Conservation (phyloP, 1,140 invertebrate species). For the Camponotus vicinus region DNA sequence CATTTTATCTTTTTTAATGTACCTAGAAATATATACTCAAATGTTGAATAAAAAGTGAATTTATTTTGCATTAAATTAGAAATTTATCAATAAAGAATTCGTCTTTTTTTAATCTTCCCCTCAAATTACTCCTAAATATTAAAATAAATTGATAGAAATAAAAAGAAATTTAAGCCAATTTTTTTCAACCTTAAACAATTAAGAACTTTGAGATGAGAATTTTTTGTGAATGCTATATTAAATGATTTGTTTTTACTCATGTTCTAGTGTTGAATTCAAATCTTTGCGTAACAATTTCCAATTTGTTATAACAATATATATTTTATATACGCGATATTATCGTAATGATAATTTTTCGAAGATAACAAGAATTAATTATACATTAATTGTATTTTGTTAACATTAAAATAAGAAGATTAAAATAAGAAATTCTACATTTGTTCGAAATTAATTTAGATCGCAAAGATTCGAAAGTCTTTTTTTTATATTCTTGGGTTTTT, state of each 20-base stretch:
- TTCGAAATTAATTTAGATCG: not conserved
- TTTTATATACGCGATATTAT: not conserved
- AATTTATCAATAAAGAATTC: not conserved
- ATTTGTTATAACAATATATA: not conserved
- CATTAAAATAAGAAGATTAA: not conserved
- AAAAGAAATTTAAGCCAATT: slow-evolving; percentile 6
- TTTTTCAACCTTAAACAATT: slow-evolving; percentile 23
- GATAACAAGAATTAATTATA: too few relatives aligned
- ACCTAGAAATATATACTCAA: too few relatives aligned
- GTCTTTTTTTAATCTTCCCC: not conserved
- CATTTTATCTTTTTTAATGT: too few relatives aligned
- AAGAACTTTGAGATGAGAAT: not conserved
- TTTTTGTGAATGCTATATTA: not conserved
- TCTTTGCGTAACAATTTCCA: not conserved
- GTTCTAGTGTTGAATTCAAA: not conserved
- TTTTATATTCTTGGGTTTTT: not conserved
- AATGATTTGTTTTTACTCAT: slow-evolving; percentile 1
- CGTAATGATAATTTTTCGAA: too few relatives aligned
- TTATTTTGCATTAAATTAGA: not conserved
- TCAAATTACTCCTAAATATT: not conserved
- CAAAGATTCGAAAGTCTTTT: not conserved
- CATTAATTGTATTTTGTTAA: too few relatives aligned
- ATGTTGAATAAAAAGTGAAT: not conserved
- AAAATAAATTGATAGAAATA: slow-evolving; percentile 26
- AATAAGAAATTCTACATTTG: not conserved